Conservation (phyloP, 2,797 vertebrate species). For the Xenentodon cancila region DNA sequence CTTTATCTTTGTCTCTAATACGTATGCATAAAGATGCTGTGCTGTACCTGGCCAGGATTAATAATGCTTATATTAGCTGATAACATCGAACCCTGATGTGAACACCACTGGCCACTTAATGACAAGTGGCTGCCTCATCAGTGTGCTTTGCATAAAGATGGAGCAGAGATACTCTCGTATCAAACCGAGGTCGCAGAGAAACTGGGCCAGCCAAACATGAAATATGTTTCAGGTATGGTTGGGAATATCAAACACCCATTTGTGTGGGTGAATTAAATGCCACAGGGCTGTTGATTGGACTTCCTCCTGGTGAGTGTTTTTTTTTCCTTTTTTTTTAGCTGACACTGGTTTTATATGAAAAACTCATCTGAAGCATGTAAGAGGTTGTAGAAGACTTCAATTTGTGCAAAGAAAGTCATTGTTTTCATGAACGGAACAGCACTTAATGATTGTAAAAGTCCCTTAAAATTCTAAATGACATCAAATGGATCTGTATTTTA, state of each 20-base stretch:
- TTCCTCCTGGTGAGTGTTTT: conserved; percentile 58
- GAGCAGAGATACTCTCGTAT: conserved; percentile 53
- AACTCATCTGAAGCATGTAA: conserved; percentile 52
- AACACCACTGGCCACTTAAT: conserved; percentile 67
- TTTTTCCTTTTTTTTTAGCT: conserved; percentile 37
- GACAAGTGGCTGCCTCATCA: conserved; percentile 74
- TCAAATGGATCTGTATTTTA: background rate
- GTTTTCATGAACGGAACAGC: background rate
- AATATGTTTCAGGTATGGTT: conserved; percentile 54
- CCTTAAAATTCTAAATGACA: conserved; percentile 23
- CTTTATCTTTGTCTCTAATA: conserved; percentile 41
- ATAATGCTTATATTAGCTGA: conserved; percentile 75
- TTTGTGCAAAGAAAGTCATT: conserved; percentile 23
- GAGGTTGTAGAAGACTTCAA: conserved; percentile 29
- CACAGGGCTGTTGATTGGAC: conserved; percentile 46
- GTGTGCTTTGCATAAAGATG: conserved; percentile 75
- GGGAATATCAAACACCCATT: conserved; percentile 60
- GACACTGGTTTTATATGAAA: conserved; percentile 46
- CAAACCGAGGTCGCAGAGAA: conserved; percentile 60
- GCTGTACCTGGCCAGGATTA: conserved; percentile 58
- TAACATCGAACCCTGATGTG: conserved; percentile 73
- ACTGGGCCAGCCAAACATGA: conserved; percentile 48
- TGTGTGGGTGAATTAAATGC: conserved; percentile 35
- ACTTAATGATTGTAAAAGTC: conserved; percentile 14
- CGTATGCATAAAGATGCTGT: conserved; percentile 52